Percentiles rank a stretch among this genome's conserved stretches.
phyloP scores from a whole-genome alignment of 2,113 vertebrate genomes.

The Alosa alosa region DNA sequence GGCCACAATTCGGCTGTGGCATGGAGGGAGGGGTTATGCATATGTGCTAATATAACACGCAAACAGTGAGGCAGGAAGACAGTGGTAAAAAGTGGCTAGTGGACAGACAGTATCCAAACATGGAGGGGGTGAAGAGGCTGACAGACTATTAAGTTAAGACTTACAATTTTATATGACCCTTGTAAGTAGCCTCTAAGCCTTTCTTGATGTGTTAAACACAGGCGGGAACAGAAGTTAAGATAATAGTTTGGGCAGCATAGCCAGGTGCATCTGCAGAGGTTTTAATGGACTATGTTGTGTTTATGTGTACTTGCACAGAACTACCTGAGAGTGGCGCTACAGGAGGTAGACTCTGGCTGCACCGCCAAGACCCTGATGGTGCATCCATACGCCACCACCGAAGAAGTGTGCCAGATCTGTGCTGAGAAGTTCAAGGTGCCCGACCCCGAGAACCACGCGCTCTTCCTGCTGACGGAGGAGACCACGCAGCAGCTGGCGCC shows the following conservation, averaged over 20 bases:
- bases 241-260: constrained; percentile 76
- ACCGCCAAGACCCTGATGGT: constrained; percentile 92
- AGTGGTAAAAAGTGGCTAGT: too few species aligned
- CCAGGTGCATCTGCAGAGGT: constrained; percentile 72
- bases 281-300: constrained; percentile 71
- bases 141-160: not conserved
- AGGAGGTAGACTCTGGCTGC: constrained; percentile 83
- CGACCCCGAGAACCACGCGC: constrained; percentile 81
- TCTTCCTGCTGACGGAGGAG: constrained; percentile 87
- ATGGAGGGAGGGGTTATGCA: too few species aligned
- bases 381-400: constrained; percentile 85
- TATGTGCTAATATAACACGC: too few species aligned
- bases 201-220: not conserved
- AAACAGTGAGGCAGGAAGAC: too few species aligned
- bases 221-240: too few species aligned
- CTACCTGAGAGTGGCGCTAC: constrained; percentile 92
- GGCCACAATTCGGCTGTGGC: too few species aligned
- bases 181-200: not conserved
- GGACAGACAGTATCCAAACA: not conserved
- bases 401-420: constrained; percentile 91
- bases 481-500: constrained; percentile 91
- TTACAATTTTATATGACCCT: not conserved
- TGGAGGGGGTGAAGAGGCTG: too few species aligned
- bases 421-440: constrained; percentile 87
- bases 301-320: constrained; percentile 88